Conservation (phyloP, 1,140 invertebrate genomes). For the Hestina assimilis region DNA sequence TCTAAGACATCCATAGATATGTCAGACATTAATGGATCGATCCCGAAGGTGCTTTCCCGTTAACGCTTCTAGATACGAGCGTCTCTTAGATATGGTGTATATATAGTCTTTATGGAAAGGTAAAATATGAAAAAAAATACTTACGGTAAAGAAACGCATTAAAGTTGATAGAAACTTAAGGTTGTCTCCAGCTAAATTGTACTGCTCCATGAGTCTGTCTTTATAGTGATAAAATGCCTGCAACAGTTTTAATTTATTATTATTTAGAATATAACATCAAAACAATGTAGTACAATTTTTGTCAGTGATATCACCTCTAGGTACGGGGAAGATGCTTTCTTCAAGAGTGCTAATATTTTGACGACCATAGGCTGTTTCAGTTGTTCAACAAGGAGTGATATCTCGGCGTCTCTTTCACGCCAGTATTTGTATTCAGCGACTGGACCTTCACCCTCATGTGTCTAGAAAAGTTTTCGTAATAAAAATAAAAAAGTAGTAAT, state of each 20-base stretch:
- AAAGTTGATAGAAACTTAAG: constrained; percentile 90
- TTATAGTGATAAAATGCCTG: constrained; percentile 58
- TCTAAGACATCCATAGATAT: too few species aligned
- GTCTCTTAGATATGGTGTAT: too few species aligned
- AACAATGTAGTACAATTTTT: too few species aligned
- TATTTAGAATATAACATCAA: constrained; percentile 1
- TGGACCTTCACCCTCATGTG: constrained; percentile 84
- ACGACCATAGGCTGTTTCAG: constrained; percentile 84
- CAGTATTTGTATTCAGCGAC: constrained; percentile 91
- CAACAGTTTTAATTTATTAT: constrained; percentile 21
- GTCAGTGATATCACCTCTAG: constrained; percentile 50
- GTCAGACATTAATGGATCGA: background rate
- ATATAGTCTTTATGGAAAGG: too few species aligned
- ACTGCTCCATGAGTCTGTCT: constrained; percentile 82
- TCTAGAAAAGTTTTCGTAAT: constrained; percentile 48
- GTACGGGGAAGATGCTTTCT: constrained; percentile 41
- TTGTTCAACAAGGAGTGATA: constrained; percentile 89
- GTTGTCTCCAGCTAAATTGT: constrained; percentile 90
- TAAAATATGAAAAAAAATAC: constrained; percentile 22
- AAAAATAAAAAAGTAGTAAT: background rate
- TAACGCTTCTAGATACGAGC: too few species aligned
- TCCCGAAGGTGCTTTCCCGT: too few species aligned
- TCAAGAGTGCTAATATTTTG: constrained; percentile 76
- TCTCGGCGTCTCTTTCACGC: constrained; percentile 86
- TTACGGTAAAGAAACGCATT: constrained; percentile 88